phyloP scores from a whole-genome alignment of 2,797 vertebrate genomes.

The Microcaecilia unicolor region DNA sequence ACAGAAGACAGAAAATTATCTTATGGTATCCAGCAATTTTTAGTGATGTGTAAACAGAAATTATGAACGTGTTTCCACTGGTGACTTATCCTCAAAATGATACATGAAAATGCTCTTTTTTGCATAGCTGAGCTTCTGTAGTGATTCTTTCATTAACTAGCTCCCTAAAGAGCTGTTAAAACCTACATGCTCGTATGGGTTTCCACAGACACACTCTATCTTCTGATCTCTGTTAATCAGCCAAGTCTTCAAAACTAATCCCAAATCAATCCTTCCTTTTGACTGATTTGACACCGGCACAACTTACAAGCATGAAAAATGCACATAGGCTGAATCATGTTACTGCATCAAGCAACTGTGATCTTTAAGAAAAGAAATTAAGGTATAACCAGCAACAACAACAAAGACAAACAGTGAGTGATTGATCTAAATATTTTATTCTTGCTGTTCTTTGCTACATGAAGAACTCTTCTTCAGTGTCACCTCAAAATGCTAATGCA shows the following conservation, averaged over 20 bases:
- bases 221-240: slow-evolving; percentile 56
- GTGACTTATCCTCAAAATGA: slow-evolving; percentile 34
- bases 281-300: slow-evolving; percentile 45
- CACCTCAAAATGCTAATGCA: slow-evolving; percentile 8
- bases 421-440: slow-evolving; percentile 1
- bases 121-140: slow-evolving; percentile 38
- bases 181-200: slow-evolving; percentile 38
- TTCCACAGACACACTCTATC: slow-evolving; percentile 41
- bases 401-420: neutral
- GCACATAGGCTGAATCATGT: slow-evolving; percentile 32
- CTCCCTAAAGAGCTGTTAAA: slow-evolving; percentile 56
- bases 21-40: slow-evolving; percentile 45
- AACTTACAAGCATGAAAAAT: slow-evolving; percentile 42
- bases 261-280: slow-evolving; percentile 50
- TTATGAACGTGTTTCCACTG: slow-evolving; percentile 41
- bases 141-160: slow-evolving; percentile 55
- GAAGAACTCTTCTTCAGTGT: slow-evolving; percentile 2
- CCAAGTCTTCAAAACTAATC: slow-evolving; percentile 38
- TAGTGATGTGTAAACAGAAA: slow-evolving; percentile 46
- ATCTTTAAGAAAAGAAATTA: slow-evolving; percentile 32
- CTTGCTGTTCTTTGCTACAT: neutral
- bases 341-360: slow-evolving; percentile 13
- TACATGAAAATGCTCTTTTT: slow-evolving; percentile 34
- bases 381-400: slow-evolving; percentile 9
- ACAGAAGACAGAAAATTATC: slow-evolving; percentile 26